Conservation (phyloP, 2,113 vertebrate species). For the Pituophis catenifer region DNA sequence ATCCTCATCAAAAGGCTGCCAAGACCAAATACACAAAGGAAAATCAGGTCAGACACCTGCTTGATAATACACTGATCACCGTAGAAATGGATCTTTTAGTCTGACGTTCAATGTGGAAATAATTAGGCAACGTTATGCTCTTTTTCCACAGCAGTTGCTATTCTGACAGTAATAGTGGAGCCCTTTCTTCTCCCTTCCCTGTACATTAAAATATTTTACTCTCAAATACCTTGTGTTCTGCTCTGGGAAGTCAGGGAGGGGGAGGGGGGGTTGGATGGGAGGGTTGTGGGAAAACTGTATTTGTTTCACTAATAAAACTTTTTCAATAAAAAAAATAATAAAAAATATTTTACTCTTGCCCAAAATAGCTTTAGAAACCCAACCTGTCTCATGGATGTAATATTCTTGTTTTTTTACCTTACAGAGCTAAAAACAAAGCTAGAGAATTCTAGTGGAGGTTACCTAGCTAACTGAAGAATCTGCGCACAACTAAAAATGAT, state of each 20-base stretch:
- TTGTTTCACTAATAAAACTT: too few relatives aligned
- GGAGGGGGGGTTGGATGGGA: too few relatives aligned
- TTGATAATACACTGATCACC: not conserved
- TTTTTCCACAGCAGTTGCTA: constrained; percentile 49
- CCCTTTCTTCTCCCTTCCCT: not conserved
- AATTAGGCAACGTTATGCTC: constrained; percentile 33
- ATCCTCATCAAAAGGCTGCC: constrained; percentile 97
- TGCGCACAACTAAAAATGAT: not conserved
- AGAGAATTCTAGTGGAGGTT: constrained; percentile 7
- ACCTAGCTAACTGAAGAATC: not conserved
- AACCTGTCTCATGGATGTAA: constrained; percentile 29
- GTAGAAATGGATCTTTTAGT: constrained; percentile 48
- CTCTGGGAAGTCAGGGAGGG: too few relatives aligned
- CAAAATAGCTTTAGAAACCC: constrained; percentile 44
- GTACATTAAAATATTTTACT: constrained; percentile 26
- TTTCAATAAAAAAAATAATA: too few relatives aligned
- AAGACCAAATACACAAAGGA: constrained; percentile 33
- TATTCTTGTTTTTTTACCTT: constrained; percentile 7
- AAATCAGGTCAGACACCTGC: constrained; percentile 43
- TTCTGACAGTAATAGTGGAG: constrained; percentile 9
- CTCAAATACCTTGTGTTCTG: too few relatives aligned
- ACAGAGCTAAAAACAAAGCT: constrained; percentile 15
- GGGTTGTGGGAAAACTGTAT: too few relatives aligned
- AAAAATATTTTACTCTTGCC: constrained; percentile 19
- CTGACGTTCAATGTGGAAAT: constrained; percentile 40